Base-by-base conservation (phyloP, 30 jellyfish, hydroid and myxozoan genomes). In the Pelagia noctiluca region DNA sequence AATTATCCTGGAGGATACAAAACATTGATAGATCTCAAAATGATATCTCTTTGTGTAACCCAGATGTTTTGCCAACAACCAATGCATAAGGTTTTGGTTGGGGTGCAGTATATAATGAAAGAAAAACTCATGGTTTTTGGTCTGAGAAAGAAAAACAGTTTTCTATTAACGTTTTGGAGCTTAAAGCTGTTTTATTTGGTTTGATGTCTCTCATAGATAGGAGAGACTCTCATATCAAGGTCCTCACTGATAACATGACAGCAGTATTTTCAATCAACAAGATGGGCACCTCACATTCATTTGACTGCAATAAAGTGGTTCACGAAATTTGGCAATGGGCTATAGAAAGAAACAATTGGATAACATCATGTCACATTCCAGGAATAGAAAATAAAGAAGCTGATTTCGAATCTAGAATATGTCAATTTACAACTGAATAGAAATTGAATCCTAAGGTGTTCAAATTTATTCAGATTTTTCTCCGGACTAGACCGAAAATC, bases 281-380 rank as follows among this genome's bases (percentile, higher is more conserved):
- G 4, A 78, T 78, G 89, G 89, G 89, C 5, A 12, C 89, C 11
- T 49, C 71, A 25, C 70, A 37, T 4, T 78, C 89, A 2, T 2
- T 2, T 8, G 5, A 16, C 5, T 69, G 82, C 35, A 34, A 69
- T 36, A 18, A 3, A 2, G 19, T 69, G 35, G 48, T 30, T 1
- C 18, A 11, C 8, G 52, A 35, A 23, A 69, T 69, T 28, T 69
- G 82, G 82, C 3, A 28, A 7, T 34, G 72, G 72, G 82, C 82
- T 11, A 69, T 69, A 3, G 24, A 4, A 31, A 69, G 13, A 2
- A 33, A 34, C 5, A 10, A 3, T 28, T 69, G 82, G 82, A 23
- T 69, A 8, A 30, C 82, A 26, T 16, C 72, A 12, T 4, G 71
- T 3, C 72, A 28, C 31, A 28, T 69, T n/a, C 82, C 82, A 7